phyloP scores from a whole-genome alignment of 2,888 invertebrate species.

The Cacoxenus indagator region DNA sequence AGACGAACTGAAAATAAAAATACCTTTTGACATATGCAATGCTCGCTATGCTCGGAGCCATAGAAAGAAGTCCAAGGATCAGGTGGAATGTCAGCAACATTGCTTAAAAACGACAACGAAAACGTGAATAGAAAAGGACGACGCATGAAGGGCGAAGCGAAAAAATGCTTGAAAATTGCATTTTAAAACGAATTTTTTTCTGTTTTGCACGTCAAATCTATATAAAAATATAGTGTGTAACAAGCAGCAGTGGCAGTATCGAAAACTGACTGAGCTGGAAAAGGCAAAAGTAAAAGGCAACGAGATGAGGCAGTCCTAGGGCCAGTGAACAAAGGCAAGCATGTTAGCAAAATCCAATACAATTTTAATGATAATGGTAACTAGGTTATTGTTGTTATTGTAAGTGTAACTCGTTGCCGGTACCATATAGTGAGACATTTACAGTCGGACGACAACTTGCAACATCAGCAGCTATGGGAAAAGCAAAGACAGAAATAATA shows the following conservation, averaged over 20 bases:
- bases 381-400: constrained; percentile 6
- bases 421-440: constrained; percentile 3
- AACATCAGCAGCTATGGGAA: neutral
- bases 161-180: constrained; percentile 62
- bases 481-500: constrained; percentile 14
- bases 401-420: constrained; percentile 4
- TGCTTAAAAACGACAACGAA: constrained; percentile 52
- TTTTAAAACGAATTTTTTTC: constrained; percentile 64
- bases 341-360: constrained; percentile 57
- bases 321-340: constrained; percentile 17
- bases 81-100: constrained; percentile 16
- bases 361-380: constrained; percentile 57
- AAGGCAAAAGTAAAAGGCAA: constrained; percentile 11
- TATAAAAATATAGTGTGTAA: constrained; percentile 37
- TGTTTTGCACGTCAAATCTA: constrained; percentile 61
- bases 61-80: constrained; percentile 19
- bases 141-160: constrained; percentile 20
- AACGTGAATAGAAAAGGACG: constrained; percentile 35
- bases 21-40: constrained; percentile 64
- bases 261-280: neutral
- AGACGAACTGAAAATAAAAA: constrained; percentile 58
- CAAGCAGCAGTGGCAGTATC: neutral
- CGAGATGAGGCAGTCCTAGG: constrained; percentile 38
- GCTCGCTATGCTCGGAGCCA: constrained; percentile 21
- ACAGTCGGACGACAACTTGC: too few species aligned